A percentile compares a stretch with the other conserved stretches of the same genome.
Conservation (phyloP, 2,113 vertebrate genomes). For the Chlamydotis undulata region DNA sequence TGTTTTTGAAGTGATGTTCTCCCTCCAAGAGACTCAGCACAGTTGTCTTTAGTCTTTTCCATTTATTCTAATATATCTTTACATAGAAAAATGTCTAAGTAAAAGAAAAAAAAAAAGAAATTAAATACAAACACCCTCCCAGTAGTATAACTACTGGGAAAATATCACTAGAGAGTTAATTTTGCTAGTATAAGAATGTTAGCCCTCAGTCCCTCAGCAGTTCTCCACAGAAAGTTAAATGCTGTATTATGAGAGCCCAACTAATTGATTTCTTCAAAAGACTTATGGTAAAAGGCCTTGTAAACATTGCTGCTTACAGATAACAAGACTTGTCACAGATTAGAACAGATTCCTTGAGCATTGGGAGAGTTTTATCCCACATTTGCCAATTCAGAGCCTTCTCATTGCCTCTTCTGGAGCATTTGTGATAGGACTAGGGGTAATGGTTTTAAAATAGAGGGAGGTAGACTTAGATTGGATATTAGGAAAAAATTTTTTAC, state of each 20-base stretch:
- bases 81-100: background rate
- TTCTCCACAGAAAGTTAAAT: background rate
- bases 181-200: background rate
- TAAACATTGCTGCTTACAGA: background rate
- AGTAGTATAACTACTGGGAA: background rate
- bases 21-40: background rate
- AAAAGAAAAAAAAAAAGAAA: background rate
- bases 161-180: background rate
- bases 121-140: background rate
- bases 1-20: background rate
- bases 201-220: background rate
- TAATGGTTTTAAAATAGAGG: too few species aligned
- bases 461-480: too few species aligned
- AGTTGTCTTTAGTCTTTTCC: background rate
- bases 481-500: too few species aligned
- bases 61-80: background rate
- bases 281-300: background rate
- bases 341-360: background rate
- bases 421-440: too few species aligned
- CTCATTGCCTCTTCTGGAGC: background rate
- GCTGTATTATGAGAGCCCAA: background rate
- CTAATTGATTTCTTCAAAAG: background rate
- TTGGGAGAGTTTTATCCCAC: background rate
- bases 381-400: background rate
- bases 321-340: background rate